Base-by-base conservation (phyloP, 2,888 invertebrate genomes). In the Ectemnius lituratus region DNA sequence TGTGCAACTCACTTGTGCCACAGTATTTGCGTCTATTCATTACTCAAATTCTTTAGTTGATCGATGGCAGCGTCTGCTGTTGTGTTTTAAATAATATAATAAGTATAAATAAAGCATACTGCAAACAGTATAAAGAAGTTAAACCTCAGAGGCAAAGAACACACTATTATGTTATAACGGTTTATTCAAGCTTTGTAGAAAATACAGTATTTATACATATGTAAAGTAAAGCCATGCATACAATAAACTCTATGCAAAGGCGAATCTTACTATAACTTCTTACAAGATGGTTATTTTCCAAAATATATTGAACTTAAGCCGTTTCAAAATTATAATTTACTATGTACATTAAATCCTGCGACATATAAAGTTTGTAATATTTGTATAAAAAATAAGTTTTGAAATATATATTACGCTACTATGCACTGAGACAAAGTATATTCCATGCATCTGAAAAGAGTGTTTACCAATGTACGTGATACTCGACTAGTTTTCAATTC, bases 101-200 rank as follows among this genome's bases (percentile, higher is more conserved):
- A 11, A 37, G 37, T 78, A 80, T 77, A 75, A 87, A 84, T 86
- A 87, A 86, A 83, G 77, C 67, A 76, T 75, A 67, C 73, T 73
- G 70, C 73, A 69, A 70, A 73, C 67, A 46, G 67, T 56, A 62
- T 70, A 47, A 57, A 11, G 60, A 49, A 61, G 56, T 63, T 11
- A 47, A 60, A 47, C 68, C 23, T 62, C 37, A 71, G 59, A 45
- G 47, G 66, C 5, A 20, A 46, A 56, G 57, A 46, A 14, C 16
- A 45, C 28, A 72, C 45, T 65, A 60, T 65, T 65, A 67, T 74
- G 66, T 70, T 66, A 62, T 18, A 66, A 79, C 60, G 70, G 68
- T 83, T 83, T 82, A 85, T 84, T 80, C 37, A 70, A 76, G 76
- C 76, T 73, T 77, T 79, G 79, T 80, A 61, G 61, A 75, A 69